These are phyloP conservation scores for Caerostris extrusa DNA, from an alignment of 1,140 invertebrate species.

Conservation along the genomic window DNA sequence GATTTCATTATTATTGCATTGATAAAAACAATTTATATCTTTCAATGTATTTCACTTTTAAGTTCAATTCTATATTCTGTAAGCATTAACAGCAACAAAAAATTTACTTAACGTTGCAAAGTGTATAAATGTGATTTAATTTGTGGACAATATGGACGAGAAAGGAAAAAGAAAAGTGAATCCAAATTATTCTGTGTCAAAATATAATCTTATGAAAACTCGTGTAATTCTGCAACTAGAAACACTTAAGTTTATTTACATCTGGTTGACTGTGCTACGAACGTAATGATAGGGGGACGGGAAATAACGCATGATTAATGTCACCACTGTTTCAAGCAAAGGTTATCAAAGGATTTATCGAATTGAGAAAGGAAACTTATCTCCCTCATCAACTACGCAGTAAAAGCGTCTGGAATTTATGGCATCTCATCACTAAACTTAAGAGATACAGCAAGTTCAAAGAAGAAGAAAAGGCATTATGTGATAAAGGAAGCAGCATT, in stretches of 20 bases:
- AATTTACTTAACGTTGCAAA: too few species aligned
- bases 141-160: too few species aligned
- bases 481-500: not conserved
- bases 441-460: not conserved
- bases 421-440: not conserved
- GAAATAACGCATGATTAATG: not conserved
- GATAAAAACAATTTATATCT: too few species aligned
- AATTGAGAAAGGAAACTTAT: not conserved
- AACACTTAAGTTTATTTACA: not conserved
- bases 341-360: conserved; percentile 8
- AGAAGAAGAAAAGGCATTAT: not conserved
- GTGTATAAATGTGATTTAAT: too few species aligned
- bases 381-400: not conserved
- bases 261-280: not conserved
- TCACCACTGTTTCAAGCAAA: not conserved
- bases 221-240: not conserved
- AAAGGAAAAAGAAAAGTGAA: too few species aligned
- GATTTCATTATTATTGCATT: too few species aligned
- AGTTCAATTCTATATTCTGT: too few species aligned
- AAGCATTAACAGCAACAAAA: too few species aligned
- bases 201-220: too few species aligned
- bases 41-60: too few species aligned
- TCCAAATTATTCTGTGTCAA: too few species aligned
- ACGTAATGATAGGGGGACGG: not conserved
- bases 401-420: not conserved